These are phyloP conservation scores for Homarus americanus DNA, from an alignment of 1,140 invertebrate genomes.

Conservation along the genomic window DNA sequence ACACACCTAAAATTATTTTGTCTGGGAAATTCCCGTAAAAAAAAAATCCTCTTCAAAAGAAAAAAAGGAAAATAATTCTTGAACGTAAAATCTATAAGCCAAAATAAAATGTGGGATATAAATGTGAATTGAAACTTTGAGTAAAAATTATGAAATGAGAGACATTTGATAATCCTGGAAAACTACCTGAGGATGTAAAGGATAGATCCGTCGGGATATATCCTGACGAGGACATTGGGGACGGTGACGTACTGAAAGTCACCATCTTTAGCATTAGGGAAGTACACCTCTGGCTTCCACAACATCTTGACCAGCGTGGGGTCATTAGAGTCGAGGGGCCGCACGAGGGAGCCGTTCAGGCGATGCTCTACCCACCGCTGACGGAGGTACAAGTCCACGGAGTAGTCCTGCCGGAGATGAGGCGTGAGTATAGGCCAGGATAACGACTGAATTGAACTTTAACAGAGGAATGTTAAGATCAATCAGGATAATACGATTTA, in stretches of 20 bases:
- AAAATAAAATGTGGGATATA: not conserved
- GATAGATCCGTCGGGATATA: constrained; percentile 82
- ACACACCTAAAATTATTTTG: no score
- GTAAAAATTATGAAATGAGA: no score
- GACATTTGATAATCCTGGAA: not conserved
- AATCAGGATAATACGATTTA: no score
- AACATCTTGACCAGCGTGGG: constrained; percentile 82
- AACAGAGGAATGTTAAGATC: no score
- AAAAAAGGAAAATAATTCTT: no score
- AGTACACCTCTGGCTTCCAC: constrained; percentile 85
- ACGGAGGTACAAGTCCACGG: constrained; percentile 82
- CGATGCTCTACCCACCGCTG: constrained; percentile 82
- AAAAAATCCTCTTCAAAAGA: no score
- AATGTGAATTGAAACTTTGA: no score
- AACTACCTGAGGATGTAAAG: constrained; percentile 83
- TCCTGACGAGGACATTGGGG: constrained; percentile 83
- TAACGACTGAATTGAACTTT: no score
- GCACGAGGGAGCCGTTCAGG: constrained; percentile 79
- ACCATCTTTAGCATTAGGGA: constrained; percentile 81
- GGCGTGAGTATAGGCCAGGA: no score
- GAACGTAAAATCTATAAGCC: no score
- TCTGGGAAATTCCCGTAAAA: no score
- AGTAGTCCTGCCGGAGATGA: constrained; percentile 82
- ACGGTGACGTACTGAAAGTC: constrained; percentile 32
- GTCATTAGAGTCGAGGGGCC: constrained; percentile 81